Evolutionary conservation across 92 coral and sea anemone genomes (phyloP).

Genomic region (Porites lobata): DNA sequence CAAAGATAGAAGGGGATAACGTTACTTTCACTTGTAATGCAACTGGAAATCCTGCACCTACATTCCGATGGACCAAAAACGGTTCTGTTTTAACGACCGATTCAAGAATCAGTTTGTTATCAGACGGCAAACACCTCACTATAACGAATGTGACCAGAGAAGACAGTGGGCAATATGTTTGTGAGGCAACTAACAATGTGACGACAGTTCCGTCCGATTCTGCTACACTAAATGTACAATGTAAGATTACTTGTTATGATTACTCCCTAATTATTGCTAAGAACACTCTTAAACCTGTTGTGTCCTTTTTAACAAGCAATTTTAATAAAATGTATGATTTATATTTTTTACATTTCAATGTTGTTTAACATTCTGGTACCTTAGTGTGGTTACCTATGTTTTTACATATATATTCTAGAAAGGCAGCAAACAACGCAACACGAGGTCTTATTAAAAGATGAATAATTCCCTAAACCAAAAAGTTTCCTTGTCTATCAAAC

Average conservation of each 20-base stretch:
- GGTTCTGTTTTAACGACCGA: neutral
- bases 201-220: neutral
- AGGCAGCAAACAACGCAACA: too few relatives aligned
- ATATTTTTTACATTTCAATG: too few relatives aligned
- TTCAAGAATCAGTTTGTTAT: slow-evolving; percentile 12
- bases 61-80: slow-evolving; percentile 48
- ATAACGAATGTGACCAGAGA: slow-evolving; percentile 23
- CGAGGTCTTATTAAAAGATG: too few relatives aligned
- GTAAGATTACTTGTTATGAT: slow-evolving; percentile 16
- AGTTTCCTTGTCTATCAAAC: too few relatives aligned
- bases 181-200: slow-evolving; percentile 35
- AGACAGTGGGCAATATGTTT: slow-evolving; percentile 37
- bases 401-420: too few relatives aligned
- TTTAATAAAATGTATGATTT: too few relatives aligned
- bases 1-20: neutral
- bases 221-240: slow-evolving; percentile 27
- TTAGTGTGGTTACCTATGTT: too few relatives aligned
- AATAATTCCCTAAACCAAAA: too few relatives aligned
- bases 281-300: too few relatives aligned
- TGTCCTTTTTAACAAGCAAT: too few relatives aligned
- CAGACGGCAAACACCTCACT: slow-evolving; percentile 10
- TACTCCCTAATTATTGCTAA: too few relatives aligned
- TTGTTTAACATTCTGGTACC: too few relatives aligned
- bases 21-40: slow-evolving; percentile 34
- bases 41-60: slow-evolving; percentile 46